A percentile compares a stretch with the other conserved stretches of the same genome.
Conservation (phyloP, 1,140 invertebrate species). For the Pollicipes pollicipes region DNA sequence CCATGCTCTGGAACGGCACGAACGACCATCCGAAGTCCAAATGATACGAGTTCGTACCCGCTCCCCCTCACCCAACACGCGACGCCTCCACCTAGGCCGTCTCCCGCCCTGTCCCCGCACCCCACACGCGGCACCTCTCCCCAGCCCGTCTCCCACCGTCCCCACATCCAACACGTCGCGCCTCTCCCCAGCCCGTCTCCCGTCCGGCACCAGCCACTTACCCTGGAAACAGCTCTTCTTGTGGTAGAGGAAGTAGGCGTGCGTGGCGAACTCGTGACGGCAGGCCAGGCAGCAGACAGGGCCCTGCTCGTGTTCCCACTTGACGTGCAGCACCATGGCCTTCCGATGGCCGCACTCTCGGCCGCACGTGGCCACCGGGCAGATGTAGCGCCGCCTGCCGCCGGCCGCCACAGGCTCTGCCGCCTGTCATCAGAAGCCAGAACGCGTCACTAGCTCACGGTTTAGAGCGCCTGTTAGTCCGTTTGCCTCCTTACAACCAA, state of each 20-base stretch:
- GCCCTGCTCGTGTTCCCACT: neutral
- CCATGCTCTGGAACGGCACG: no score
- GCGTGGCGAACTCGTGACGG: neutral
- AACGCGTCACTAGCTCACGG: no score
- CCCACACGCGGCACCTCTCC: no score
- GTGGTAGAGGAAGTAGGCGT: neutral
- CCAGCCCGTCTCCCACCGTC: neutral
- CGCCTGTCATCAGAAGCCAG: no score
- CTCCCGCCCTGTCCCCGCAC: no score
- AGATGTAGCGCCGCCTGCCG: neutral
- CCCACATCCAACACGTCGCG: neutral
- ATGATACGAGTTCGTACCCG: neutral
- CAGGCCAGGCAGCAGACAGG: neutral
- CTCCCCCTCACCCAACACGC: no score
- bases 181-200: no score
- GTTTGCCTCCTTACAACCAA: no score
- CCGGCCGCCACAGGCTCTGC: no score
- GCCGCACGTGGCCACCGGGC: neutral
- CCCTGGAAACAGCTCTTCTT: neutral
- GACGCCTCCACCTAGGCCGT: no score
- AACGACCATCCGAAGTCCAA: neutral
- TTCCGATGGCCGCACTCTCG: neutral
- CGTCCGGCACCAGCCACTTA: neutral
- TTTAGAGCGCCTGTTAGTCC: no score
- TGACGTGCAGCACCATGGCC: neutral